A percentile compares a stretch with the other conserved stretches of the same genome.
phyloP scores from a whole-genome alignment of 2,797 vertebrate species.

The Microctenopoma steveboyesi region DNA sequence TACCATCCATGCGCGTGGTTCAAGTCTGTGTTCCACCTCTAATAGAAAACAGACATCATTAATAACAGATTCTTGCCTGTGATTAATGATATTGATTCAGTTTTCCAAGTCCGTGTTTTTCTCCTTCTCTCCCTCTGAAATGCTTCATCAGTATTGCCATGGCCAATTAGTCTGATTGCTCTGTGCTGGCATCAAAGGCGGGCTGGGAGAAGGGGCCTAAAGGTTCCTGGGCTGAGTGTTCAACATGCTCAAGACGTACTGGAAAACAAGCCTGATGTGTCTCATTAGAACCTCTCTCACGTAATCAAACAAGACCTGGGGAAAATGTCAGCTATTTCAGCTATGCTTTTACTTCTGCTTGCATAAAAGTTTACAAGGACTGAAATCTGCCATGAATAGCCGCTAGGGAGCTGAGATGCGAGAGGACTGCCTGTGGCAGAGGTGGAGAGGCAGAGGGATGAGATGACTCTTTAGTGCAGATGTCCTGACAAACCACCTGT shows the following conservation, averaged over 20 bases:
- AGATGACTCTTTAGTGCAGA: slow-evolving; percentile 10
- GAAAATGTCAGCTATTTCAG: slow-evolving; percentile 80
- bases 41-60: slow-evolving; percentile 85
- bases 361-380: slow-evolving; percentile 67
- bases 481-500: slow-evolving; percentile 19
- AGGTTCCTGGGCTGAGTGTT: slow-evolving; percentile 67
- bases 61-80: slow-evolving; percentile 81
- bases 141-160: slow-evolving; percentile 85
- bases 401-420: slow-evolving; percentile 22
- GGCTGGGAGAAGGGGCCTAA: slow-evolving; percentile 60
- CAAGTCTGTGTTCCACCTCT: slow-evolving; percentile 67
- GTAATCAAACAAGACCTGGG: slow-evolving; percentile 77
- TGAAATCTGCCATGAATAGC: slow-evolving; percentile 50
- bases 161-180: slow-evolving; percentile 87
- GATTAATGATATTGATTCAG: slow-evolving; percentile 88
- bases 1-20: slow-evolving; percentile 36
- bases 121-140: slow-evolving; percentile 72
- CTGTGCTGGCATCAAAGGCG: slow-evolving; percentile 82
- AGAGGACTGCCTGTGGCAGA: neutral
- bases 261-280: slow-evolving; percentile 80
- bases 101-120: slow-evolving; percentile 82
- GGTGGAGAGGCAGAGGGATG: slow-evolving; percentile 7
- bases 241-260: slow-evolving; percentile 58
- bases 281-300: slow-evolving; percentile 74
- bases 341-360: slow-evolving; percentile 69